Evolutionary conservation across 1,140 invertebrate genomes (phyloP).

Genomic region (Lepidurus arcticus): DNA sequence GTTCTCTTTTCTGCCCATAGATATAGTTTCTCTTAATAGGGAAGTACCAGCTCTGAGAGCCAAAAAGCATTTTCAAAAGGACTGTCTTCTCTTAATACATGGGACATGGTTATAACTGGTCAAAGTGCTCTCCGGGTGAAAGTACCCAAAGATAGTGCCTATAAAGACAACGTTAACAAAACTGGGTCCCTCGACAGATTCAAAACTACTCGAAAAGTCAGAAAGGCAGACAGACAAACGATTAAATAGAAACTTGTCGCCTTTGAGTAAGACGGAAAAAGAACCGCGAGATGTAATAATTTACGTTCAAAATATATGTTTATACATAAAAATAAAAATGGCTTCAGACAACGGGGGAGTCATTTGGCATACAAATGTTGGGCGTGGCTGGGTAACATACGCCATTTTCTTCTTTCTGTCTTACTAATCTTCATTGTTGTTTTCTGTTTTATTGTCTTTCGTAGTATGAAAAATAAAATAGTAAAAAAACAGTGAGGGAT

Average conservation of each 20-base stretch:
- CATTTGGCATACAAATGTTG: too few relatives aligned
- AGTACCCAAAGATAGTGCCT: constrained; percentile 9
- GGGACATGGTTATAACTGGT: constrained; percentile 1
- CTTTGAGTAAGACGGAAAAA: not conserved
- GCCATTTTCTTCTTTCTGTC: too few relatives aligned
- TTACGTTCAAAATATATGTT: too few relatives aligned
- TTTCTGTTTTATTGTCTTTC: too few relatives aligned
- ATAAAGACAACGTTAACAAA: constrained; percentile 19
- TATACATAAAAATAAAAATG: too few relatives aligned
- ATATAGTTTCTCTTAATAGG: not conserved
- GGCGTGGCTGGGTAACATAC: too few relatives aligned
- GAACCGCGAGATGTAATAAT: not conserved
- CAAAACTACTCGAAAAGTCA: not conserved
- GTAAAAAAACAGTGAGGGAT: too few relatives aligned
- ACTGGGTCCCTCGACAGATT: not conserved
- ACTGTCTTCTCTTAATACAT: constrained; percentile 5
- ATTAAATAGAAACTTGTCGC: not conserved
- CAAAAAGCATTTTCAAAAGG: not conserved
- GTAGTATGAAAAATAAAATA: too few relatives aligned
- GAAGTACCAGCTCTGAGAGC: not conserved
- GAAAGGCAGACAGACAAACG: not conserved
- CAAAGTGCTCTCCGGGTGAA: constrained; percentile 13
- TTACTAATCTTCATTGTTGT: too few relatives aligned
- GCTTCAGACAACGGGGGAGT: too few relatives aligned
- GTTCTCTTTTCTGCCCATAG: not conserved